phyloP scores from a whole-genome alignment of 2,888 invertebrate species.

The Nowickia ferox region DNA sequence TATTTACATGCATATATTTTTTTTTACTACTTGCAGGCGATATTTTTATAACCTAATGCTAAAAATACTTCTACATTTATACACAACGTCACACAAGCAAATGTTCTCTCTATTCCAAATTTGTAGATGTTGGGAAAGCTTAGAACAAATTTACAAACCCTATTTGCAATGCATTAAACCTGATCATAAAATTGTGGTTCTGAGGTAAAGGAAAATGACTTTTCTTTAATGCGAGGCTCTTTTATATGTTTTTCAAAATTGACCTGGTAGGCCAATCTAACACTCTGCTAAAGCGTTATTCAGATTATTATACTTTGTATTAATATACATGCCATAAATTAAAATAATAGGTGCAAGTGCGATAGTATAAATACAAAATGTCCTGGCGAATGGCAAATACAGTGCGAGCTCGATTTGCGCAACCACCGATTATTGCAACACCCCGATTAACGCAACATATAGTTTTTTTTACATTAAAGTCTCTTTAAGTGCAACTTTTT shows the following conservation, averaged over 20 bases:
- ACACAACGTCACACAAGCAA: conserved; percentile 1
- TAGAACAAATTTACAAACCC: conserved; percentile 45
- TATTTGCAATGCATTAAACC: conserved; percentile 50
- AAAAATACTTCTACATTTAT: conserved; percentile 18
- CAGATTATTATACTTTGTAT: no score
- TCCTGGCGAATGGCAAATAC: no score
- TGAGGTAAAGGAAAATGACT: conserved; percentile 1
- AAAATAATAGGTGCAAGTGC: no score
- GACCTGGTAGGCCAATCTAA: background rate
- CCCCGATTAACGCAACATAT: no score
- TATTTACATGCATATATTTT: background rate
- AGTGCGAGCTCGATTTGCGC: no score
- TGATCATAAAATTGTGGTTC: conserved; percentile 43
- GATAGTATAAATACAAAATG: no score
- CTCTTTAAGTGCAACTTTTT: no score
- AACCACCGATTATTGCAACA: no score
- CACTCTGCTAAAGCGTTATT: no score
- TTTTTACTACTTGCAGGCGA: conserved; percentile 23
- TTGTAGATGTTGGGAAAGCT: conserved; percentile 45
- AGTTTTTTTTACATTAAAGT: no score
- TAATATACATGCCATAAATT: no score
- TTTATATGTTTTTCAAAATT: background rate
- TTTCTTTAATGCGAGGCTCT: background rate
- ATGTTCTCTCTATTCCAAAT: conserved; percentile 27
- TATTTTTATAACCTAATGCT: conserved; percentile 50